Conservation (phyloP, 2,888 invertebrate species). For the Polymixis flavicincta region DNA sequence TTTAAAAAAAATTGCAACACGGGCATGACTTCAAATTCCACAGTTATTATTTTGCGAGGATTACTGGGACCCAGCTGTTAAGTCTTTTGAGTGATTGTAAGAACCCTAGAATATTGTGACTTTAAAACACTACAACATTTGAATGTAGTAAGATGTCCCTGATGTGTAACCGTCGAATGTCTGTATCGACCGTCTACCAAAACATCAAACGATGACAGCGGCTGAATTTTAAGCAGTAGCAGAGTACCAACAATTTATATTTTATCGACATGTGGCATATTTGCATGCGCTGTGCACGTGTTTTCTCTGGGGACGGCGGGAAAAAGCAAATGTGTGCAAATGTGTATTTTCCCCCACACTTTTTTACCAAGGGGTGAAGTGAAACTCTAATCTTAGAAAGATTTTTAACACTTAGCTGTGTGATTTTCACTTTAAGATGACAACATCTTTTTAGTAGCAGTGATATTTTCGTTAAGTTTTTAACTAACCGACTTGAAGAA, state of each 20-base stretch:
- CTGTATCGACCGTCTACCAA: neutral
- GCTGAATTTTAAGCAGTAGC: slow-evolving; percentile 38
- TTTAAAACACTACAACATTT: neutral
- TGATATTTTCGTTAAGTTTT: neutral
- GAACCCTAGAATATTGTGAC: too few relatives aligned
- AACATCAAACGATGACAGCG: slow-evolving; percentile 34
- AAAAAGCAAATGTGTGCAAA: slow-evolving; percentile 40
- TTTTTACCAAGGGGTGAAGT: slow-evolving; percentile 32
- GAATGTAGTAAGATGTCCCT: neutral
- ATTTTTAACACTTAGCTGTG: slow-evolving; percentile 33
- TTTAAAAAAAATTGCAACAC: too few relatives aligned
- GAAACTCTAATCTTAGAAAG: slow-evolving; percentile 6
- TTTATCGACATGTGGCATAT: slow-evolving; percentile 56
- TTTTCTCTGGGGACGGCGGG: slow-evolving; percentile 37
- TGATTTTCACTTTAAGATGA: slow-evolving; percentile 10
- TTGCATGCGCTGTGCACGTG: slow-evolving; percentile 55
- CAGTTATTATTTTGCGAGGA: too few relatives aligned
- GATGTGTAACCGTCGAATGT: neutral
- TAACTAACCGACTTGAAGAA: too few relatives aligned
- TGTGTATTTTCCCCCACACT: slow-evolving; percentile 41
- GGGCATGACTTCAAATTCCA: too few relatives aligned
- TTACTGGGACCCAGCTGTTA: too few relatives aligned
- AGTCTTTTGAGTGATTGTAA: too few relatives aligned
- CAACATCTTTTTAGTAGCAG: neutral
- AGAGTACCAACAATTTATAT: slow-evolving; percentile 35